These are phyloP conservation scores for Dynastes maya DNA, from an alignment of 2,888 invertebrate species.

Conservation along the genomic window DNA sequence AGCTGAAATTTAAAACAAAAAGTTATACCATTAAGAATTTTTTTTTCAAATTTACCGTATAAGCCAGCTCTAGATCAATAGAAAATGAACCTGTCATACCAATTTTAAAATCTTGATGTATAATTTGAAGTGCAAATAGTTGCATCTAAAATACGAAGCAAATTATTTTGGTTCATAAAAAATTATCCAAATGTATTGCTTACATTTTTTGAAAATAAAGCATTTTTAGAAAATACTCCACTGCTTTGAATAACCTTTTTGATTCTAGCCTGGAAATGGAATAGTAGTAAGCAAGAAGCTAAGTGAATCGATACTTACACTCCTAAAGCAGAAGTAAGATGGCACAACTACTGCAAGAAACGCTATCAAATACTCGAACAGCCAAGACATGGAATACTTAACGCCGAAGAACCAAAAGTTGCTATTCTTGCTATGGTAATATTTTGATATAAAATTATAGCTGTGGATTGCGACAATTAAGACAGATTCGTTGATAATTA, in stretches of 20 bases:
- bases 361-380: not conserved
- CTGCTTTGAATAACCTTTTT: not conserved
- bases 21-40: not conserved
- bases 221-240: not conserved
- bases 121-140: conserved; percentile 11
- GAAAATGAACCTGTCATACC: not conserved
- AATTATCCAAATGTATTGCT: not conserved
- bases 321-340: not conserved
- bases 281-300: not conserved
- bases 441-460: not conserved
- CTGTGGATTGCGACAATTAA: not conserved
- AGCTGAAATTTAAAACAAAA: conserved; percentile 19
- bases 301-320: not conserved
- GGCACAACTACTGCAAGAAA: not conserved
- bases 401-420: not conserved
- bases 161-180: not conserved
- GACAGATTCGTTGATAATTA: not conserved
- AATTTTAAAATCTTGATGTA: conserved; percentile 6
- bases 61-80: not conserved
- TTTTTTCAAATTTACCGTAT: not conserved
- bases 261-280: not conserved
- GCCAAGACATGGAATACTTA: not conserved
- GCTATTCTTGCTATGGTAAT: not conserved
- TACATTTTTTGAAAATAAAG: not conserved
- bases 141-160: not conserved